Conservation (phyloP, 2,888 invertebrate genomes). For the Calameuta idolon region DNA sequence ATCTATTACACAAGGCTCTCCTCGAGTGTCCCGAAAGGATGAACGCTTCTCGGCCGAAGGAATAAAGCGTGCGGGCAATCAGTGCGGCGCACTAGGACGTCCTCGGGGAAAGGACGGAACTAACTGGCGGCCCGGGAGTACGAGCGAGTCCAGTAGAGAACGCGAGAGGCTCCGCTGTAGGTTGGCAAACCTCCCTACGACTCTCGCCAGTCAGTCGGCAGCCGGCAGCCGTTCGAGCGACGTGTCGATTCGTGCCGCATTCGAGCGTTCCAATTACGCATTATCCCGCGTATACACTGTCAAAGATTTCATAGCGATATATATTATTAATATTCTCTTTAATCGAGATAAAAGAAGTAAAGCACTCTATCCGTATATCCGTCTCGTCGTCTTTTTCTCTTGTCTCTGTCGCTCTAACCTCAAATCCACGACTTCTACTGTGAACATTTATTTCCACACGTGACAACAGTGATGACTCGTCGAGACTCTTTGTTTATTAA, state of each 20-base stretch:
- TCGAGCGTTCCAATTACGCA: not conserved
- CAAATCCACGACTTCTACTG: not conserved
- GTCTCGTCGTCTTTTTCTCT: not conserved
- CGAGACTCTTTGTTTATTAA: not conserved
- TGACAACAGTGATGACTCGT: not conserved
- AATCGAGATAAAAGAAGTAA: not conserved
- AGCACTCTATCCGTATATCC: not conserved
- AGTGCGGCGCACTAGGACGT: not conserved
- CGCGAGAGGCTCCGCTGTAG: not conserved
- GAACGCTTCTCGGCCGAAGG: not conserved
- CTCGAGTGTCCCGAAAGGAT: not conserved
- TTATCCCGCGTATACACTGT: not conserved
- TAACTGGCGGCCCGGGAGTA: not conserved
- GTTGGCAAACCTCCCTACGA: not conserved
- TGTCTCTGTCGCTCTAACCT: not conserved
- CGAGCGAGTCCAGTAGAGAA: not conserved
- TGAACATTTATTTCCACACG: not conserved
- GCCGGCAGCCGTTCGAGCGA: constrained; percentile 59
- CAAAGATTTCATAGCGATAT: not conserved
- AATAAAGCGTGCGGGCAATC: not conserved
- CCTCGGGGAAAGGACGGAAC: not conserved
- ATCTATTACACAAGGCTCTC: not conserved
- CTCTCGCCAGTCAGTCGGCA: constrained; percentile 57
- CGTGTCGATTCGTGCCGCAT: constrained; percentile 17
- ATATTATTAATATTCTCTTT: not conserved